phyloP scores from a whole-genome alignment of 2,113 vertebrate genomes.

The Bathybates hornii region DNA sequence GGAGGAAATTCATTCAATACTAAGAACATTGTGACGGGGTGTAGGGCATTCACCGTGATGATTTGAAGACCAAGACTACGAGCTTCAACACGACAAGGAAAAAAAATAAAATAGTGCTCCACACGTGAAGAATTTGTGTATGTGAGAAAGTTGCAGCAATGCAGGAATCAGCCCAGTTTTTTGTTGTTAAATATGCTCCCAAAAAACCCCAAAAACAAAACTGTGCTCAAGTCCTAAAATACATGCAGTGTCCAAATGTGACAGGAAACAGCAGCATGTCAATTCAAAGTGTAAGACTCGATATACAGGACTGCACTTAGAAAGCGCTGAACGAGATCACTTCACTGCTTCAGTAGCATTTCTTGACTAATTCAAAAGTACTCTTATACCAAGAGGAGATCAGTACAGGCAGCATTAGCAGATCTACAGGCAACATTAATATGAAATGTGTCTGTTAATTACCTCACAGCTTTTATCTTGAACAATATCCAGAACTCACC shows the following conservation, averaged over 20 bases:
- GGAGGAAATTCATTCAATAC: conserved; percentile 18
- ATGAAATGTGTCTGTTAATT: neutral
- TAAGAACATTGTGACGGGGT: conserved; percentile 13
- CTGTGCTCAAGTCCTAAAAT: neutral
- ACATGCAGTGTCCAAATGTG: conserved; percentile 47
- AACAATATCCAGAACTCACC: neutral
- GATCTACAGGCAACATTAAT: neutral
- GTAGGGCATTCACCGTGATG: conserved; percentile 11
- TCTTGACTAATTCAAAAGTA: neutral
- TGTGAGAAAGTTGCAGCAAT: neutral
- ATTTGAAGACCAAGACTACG: neutral
- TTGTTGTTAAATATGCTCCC: neutral
- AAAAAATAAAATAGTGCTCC: neutral
- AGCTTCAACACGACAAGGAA: neutral
- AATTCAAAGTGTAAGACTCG: neutral
- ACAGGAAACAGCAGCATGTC: neutral
- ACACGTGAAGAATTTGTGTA: neutral
- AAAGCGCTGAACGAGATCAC: neutral
- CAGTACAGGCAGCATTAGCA: neutral
- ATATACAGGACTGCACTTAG: neutral
- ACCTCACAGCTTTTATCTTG: neutral
- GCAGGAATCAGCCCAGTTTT: neutral
- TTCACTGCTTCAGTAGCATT: neutral
- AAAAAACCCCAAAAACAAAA: neutral
- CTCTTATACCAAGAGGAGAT: neutral